These are phyloP conservation scores for Amiota minor DNA, from an alignment of 2,888 invertebrate species.

Conservation along the genomic window DNA sequence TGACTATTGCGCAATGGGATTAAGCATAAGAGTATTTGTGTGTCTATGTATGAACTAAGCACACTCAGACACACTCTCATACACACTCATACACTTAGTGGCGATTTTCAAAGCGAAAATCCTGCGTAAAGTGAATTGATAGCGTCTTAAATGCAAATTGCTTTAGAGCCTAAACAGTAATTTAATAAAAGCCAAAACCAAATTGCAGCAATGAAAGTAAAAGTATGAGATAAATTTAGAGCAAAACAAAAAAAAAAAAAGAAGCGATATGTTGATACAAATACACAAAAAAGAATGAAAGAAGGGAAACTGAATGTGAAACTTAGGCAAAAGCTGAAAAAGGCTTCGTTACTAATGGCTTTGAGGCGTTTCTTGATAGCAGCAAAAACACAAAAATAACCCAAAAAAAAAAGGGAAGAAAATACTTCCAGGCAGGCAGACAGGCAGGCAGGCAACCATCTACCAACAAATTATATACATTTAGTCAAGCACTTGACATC, in stretches of 20 bases:
- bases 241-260: too few relatives aligned
- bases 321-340: not conserved
- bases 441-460: not conserved
- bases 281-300: not conserved
- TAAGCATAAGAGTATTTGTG: not conserved
- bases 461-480: not conserved
- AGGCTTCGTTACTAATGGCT: too few relatives aligned
- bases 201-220: not conserved
- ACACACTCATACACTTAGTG: too few relatives aligned
- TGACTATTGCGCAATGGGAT: not conserved
- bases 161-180: conserved; percentile 37
- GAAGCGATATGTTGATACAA: too few relatives aligned
- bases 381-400: not conserved
- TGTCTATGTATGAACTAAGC: not conserved
- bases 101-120: not conserved
- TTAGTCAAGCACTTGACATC: not conserved
- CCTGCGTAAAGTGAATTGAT: conserved; percentile 30
- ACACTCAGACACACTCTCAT: too few relatives aligned
- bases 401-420: not conserved
- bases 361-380: not conserved
- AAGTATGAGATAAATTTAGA: too few relatives aligned
- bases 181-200: conserved; percentile 31
- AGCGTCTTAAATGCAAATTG: conserved; percentile 37
- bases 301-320: not conserved
- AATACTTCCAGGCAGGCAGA: not conserved